Percentiles rank a stretch among this genome's conserved stretches.
Conservation (phyloP, 2,113 vertebrate genomes). For the Penelope pileata region DNA sequence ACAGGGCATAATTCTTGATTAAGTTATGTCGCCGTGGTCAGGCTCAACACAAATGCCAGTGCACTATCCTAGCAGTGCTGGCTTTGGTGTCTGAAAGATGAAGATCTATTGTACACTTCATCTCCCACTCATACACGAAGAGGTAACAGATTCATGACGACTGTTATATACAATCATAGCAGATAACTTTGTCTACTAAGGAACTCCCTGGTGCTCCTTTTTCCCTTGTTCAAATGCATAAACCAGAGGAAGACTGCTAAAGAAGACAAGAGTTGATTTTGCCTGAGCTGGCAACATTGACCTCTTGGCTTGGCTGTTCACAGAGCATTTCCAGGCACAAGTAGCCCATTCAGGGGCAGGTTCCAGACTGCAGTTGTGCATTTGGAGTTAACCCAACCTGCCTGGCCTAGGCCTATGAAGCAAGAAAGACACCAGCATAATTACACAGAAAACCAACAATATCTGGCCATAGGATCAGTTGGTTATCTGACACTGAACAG, state of each 20-base stretch:
- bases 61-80: neutral
- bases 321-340: neutral
- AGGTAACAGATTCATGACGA: neutral
- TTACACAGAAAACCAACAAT: neutral
- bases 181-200: neutral
- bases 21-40: neutral
- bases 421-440: neutral
- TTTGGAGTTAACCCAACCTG: neutral
- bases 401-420: neutral
- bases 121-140: neutral
- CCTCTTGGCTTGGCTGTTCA: neutral
- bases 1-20: neutral
- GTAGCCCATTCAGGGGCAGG: neutral
- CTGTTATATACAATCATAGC: neutral
- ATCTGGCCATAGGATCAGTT: neutral
- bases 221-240: neutral
- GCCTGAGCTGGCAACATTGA: neutral
- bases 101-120: neutral
- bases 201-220: neutral
- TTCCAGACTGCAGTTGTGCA: neutral
- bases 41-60: neutral
- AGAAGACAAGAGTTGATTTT: neutral
- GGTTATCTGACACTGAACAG: neutral
- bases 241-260: neutral
- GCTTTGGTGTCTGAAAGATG: neutral